phyloP scores from a whole-genome alignment of 30 jellyfish, hydroid and myxozoan genomes.

The Sanderia malayensis region DNA sequence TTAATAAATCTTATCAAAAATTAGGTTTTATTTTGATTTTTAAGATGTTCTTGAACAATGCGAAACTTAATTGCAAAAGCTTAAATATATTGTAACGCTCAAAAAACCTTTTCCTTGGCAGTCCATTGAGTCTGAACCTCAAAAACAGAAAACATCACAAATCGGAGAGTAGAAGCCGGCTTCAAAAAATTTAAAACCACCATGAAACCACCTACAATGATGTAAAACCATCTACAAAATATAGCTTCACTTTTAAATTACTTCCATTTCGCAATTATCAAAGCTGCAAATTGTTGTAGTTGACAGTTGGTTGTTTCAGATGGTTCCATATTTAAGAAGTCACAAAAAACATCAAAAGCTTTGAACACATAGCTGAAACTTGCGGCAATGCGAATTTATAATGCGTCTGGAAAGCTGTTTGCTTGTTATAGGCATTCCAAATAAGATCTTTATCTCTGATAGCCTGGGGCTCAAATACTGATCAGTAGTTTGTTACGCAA shows the following conservation, averaged over 20 bases:
- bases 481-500: not conserved
- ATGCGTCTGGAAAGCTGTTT: slow-evolving; percentile 2
- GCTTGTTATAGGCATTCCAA: slow-evolving; percentile 3
- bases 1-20: too few relatives aligned
- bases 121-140: not conserved
- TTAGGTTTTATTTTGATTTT: not conserved
- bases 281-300: slow-evolving; percentile 2
- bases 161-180: too few relatives aligned
- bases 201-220: slow-evolving; percentile 1
- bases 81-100: not conserved
- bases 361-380: not conserved
- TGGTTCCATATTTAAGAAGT: not conserved
- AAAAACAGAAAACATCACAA: not conserved
- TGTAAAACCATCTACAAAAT: not conserved
- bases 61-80: too few relatives aligned
- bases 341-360: not conserved
- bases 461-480: slow-evolving; percentile 1
- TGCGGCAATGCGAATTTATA: not conserved
- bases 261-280: not conserved
- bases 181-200: not conserved
- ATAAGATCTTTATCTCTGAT: slow-evolving; percentile 1
- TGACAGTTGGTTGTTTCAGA: slow-evolving; percentile 1
- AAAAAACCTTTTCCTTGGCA: slow-evolving; percentile 1
- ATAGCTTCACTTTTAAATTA: not conserved
- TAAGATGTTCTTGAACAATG: too few relatives aligned